Base-by-base conservation (phyloP, 35 echinoderm and acorn worm species). In the Apostichopus japonicus region DNA sequence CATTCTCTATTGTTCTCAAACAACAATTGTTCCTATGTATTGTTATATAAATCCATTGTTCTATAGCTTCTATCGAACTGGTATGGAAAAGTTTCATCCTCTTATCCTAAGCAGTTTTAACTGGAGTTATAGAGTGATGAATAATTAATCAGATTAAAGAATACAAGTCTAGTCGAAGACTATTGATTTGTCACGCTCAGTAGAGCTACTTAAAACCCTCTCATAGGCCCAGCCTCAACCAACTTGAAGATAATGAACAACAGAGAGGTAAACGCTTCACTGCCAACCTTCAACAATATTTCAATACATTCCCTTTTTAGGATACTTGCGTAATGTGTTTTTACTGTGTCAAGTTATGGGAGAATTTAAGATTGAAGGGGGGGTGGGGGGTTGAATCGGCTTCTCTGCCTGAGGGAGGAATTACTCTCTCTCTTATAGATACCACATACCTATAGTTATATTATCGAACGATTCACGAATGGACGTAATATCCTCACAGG, bases 171-270 rank as follows among this genome's bases (percentile, higher is more conserved):
- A 83, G 79, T 19, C 79, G 52, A 83, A 17, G 54, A 53, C 6
- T 83, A 83, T 83, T 54, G 79, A 83, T 83, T 83, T 44, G 79
- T 17, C 79, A 83, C 79, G 79, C 79, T 83, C 33, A 52, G 24
- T 83, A 44, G 79, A 83, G 79, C 79, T 83, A 83, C 79, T 83
- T 83, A 83, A 14, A 83, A 83, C 13, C 79, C 51, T 83, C 44
- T 17, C n/a, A 52, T 83, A 55, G 33, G 11, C 11, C 11, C 63
- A 15, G 11, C 63, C 5, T 15, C 11, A 15, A 15, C 63, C 63
- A 67, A 67, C 63, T 19, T 19, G 63, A 67, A 67, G 63, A 15
- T 15, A 19, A 67, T 4, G 63, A 67, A 67, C 0, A 17, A 65
- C 9, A 65, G 9, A 65, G 9, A 67, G 19, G 6, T 67, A 67